Evolutionary conservation across 2,113 vertebrate genomes (phyloP).

Genomic region (Anolis sagrei): DNA sequence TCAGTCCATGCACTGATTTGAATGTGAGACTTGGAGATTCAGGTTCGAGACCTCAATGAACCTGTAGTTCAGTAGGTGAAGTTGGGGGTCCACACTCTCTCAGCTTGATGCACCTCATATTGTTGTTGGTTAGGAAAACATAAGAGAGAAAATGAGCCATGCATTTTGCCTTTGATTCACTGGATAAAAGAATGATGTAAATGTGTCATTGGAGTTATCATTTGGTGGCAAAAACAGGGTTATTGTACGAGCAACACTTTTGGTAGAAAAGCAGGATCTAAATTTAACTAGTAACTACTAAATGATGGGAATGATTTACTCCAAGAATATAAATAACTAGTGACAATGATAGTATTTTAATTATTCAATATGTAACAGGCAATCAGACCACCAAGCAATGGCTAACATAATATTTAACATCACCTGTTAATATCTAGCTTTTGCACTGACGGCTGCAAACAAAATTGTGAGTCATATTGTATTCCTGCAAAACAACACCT

Average conservation of each 20-base stretch:
- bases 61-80: too few relatives aligned
- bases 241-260: too few relatives aligned
- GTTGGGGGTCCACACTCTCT: too few relatives aligned
- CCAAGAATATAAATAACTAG: neutral
- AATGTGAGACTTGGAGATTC: neutral
- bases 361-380: neutral
- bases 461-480: too few relatives aligned
- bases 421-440: neutral
- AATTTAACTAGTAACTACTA: neutral
- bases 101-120: too few relatives aligned
- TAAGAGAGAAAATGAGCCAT: too few relatives aligned
- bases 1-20: neutral
- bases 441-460: neutral
- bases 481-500: neutral
- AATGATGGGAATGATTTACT: neutral
- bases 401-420: neutral
- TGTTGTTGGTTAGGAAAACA: too few relatives aligned
- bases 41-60: neutral
- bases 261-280: neutral
- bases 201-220: too few relatives aligned
- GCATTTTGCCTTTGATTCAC: too few relatives aligned
- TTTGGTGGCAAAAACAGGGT: too few relatives aligned
- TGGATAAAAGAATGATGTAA: too few relatives aligned
- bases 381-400: neutral
- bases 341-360: neutral